Base-by-base conservation (phyloP, 2,113 vertebrate species). In the Pseudorasbora parva region DNA sequence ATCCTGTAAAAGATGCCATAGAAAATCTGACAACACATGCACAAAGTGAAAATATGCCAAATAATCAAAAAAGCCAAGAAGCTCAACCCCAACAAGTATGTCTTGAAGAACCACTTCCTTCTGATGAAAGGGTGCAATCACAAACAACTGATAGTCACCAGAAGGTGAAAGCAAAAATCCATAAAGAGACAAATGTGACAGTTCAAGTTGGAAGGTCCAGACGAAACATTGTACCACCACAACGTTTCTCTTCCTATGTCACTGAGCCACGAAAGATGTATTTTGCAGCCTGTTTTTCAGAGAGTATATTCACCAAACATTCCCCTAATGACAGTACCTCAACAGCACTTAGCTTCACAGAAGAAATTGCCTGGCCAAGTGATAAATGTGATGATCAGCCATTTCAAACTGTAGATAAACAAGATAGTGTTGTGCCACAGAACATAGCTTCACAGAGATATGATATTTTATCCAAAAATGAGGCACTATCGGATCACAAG, bases 221-320 rank as follows among this genome's bases (percentile, higher is more conserved):
- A 88, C 92, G 95, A 89, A 96, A 91, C 75, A 93, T 97, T 88
- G 94, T 97, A n/a, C 96, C 94, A 57, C 96, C 97, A 73, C 94
- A 95, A 4, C 94, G 95, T 89, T 97, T 95, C 82, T 96, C 96
- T 51, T 94, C 96, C 15, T 98, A 97, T 83, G 95, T 99, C 60
- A 97, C 95, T 23, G 96, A 97, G 87, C 93, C 93, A 72, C 91
- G 92, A 77, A 93, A 93, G 60, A 94, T 94, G 93, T 93, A 89
- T 87, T 92, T 91, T 88, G 89, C 91, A 74, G 92, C 91, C 19
- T 93, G 92, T 90, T 93, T 94, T 88, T 91, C 93, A 87, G 95
- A 96, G 85, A 90, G 82, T 49, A 92, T 94, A 82, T 91, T 95
- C 83, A 93, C 93, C 66, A 93, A 92, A 84, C 95, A 88, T 89